Evolutionary conservation across 2,113 vertebrate genomes (phyloP).

Genomic region (Leptocoma aspasia): DNA sequence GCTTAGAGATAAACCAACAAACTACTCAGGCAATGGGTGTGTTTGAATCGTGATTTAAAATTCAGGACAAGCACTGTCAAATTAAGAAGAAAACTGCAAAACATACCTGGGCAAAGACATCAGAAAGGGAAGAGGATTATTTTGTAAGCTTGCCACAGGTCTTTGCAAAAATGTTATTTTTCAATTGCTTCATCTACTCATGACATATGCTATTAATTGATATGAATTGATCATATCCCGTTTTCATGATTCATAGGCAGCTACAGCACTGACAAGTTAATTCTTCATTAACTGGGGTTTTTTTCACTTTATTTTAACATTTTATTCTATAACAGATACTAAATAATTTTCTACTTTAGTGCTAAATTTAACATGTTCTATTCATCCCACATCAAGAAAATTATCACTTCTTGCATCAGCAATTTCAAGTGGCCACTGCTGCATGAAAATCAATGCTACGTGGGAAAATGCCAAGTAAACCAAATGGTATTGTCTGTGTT

Average conservation of each 20-base stretch:
- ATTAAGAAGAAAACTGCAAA: neutral
- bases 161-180: neutral
- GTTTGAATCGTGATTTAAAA: neutral
- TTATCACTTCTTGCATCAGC: conserved; percentile 5
- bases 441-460: neutral
- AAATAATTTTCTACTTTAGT: neutral
- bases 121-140: neutral
- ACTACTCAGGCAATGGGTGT: neutral
- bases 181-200: neutral
- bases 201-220: neutral
- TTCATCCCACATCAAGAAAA: conserved; percentile 21
- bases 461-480: neutral
- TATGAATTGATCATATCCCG: neutral
- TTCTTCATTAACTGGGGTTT: neutral
- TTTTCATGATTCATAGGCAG: neutral
- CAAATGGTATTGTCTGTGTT: neutral
- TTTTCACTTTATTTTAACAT: neutral
- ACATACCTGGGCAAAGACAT: neutral
- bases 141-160: neutral
- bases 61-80: neutral
- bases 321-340: neutral
- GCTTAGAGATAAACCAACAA: neutral
- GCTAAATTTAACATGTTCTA: neutral
- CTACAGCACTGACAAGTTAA: neutral
- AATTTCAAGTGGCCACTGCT: neutral